Percentiles rank a stretch among this genome's conserved stretches.
Evolutionary conservation across 2,113 vertebrate genomes (phyloP).

Genomic region (Suricata suricatta): DNA sequence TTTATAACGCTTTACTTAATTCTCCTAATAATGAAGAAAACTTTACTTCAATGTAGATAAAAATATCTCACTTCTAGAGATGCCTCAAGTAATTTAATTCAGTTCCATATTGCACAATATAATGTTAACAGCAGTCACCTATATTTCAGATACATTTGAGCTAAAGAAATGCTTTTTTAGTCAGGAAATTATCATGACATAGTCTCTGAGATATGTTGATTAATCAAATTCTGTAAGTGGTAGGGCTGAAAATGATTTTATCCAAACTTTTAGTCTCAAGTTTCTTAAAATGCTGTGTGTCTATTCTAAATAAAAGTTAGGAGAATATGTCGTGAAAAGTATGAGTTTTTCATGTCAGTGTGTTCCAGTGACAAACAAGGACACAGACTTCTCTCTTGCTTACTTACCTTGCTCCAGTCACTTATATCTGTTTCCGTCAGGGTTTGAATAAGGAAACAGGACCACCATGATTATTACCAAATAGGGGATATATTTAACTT

Average conservation of each 20-base stretch:
- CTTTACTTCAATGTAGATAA: not conserved
- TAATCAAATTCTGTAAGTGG: not conserved
- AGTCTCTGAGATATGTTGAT: not conserved
- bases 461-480: not conserved
- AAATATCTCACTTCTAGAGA: not conserved
- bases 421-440: not conserved
- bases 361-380: not conserved
- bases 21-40: not conserved
- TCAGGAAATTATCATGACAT: not conserved
- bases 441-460: not conserved
- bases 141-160: not conserved
- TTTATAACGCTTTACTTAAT: not conserved
- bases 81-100: not conserved
- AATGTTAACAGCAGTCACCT: not conserved
- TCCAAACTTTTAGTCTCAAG: not conserved
- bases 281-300: not conserved
- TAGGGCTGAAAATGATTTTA: not conserved
- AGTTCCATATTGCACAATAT: not conserved
- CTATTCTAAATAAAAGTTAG: not conserved
- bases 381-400: not conserved
- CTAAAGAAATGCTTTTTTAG: accelerated
- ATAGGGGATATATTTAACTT: not conserved
- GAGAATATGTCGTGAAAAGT: not conserved
- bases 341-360: not conserved
- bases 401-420: not conserved